A percentile compares a stretch with the other conserved stretches of the same genome.
These are phyloP conservation scores for Sceliomorpha sp. DNA, from an alignment of 2,888 invertebrate genomes.

Conservation along the genomic window DNA sequence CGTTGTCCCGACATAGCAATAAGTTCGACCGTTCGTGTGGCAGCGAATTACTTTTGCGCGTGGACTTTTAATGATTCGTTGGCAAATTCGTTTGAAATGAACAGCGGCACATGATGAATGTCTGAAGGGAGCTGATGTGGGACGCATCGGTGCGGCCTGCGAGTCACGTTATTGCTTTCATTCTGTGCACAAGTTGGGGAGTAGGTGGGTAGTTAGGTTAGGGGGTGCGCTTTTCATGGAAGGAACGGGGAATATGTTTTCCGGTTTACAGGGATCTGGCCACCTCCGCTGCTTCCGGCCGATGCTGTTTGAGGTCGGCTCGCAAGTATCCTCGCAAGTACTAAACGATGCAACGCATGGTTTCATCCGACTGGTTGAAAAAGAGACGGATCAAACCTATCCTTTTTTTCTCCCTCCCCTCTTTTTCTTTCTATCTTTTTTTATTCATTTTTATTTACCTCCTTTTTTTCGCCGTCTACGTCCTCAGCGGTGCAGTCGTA, in stretches of 20 bases:
- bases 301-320: constrained; percentile 34
- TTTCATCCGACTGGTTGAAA: constrained; percentile 20
- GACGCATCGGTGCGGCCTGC: constrained; percentile 43
- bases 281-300: constrained; percentile 8
- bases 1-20: too few relatives aligned
- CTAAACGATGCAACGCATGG: constrained; percentile 12
- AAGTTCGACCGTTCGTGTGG: background rate
- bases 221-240: constrained; percentile 36
- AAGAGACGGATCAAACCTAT: background rate
- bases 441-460: too few relatives aligned
- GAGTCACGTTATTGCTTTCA: constrained; percentile 46
- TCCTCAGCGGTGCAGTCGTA: constrained; percentile 7
- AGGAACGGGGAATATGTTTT: constrained; percentile 52
- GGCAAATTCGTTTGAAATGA: constrained; percentile 4
- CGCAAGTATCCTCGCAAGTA: constrained; percentile 25
- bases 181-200: constrained; percentile 26
- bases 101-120: constrained; percentile 23
- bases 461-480: background rate
- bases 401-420: constrained; percentile 3
- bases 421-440: background rate
- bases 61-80: constrained; percentile 7
- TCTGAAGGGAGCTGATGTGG: constrained; percentile 46
- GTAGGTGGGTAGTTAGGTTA: background rate
- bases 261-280: constrained; percentile 28
- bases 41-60: background rate